Base-by-base conservation (phyloP, 1,140 invertebrate species). In the Drosophila jambulina region DNA sequence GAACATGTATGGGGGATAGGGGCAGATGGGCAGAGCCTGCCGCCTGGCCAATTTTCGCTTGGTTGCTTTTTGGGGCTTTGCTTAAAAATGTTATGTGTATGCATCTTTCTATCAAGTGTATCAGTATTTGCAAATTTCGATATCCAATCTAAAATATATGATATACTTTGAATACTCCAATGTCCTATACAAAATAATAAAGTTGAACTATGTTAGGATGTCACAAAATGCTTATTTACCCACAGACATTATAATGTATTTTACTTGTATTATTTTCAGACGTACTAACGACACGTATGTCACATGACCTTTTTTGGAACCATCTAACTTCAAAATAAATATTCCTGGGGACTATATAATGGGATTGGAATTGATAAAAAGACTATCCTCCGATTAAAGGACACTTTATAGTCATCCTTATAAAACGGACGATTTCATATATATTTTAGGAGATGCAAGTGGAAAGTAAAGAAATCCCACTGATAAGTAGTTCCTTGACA, bases 401-500 rank as follows among this genome's bases (percentile, higher is more conserved):
- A 54, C 32, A 6, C 8, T 10, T 10, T 9, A 36, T 34, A 9
- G 32, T 15, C 29, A 54, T 17, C 10, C 29, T 27, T 62, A 36
- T 17, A 23, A 43, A 46, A 69, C 62, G 40, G 32, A 46, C 45
- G 29, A 13, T 43, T 32, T 69, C 75, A 48, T 78, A 48, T 65
- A 75, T 67, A 56, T 38, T 56, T 23, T 56, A 65, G 85, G 85
- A 82, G 61, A 88, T 88, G 85, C 82, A 75, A 85, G 63, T 82
- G 64, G 64, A 75, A 78, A 79, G 32, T 49, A 32, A 63, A 51
- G 63, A 67, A 27, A 69, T 58, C 60, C 67, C 78, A 69, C 67
- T 71, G 38, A 82, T 67, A 85, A 75, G 81, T 88, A 88, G 86
- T 88, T 88, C 85, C 85, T 90, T 79, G 34, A 74, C 38, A 49